phyloP scores from a whole-genome alignment of 2,113 vertebrate species.

The Nycticryphes semicollaris region DNA sequence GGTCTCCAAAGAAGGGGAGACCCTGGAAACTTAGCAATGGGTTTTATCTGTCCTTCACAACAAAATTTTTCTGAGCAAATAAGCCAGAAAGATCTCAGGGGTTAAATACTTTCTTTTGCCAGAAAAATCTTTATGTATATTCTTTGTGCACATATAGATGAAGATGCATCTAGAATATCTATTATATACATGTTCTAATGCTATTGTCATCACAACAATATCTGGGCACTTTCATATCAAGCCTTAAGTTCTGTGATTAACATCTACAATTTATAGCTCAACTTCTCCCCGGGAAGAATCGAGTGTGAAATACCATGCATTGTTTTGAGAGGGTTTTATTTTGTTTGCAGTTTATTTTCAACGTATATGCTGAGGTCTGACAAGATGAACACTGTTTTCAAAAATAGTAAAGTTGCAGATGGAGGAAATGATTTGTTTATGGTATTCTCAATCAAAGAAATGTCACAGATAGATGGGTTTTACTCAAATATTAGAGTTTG shows the following conservation, averaged over 20 bases:
- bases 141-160: neutral
- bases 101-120: neutral
- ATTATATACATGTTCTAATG: neutral
- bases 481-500: conserved; percentile 43
- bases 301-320: neutral
- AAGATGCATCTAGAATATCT: neutral
- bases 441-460: conserved; percentile 14
- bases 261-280: neutral
- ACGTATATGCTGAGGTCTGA: conserved; percentile 31
- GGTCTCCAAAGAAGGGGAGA: too few relatives aligned
- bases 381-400: conserved; percentile 48
- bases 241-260: neutral
- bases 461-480: conserved; percentile 35
- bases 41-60: neutral
- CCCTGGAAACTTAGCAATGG: neutral
- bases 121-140: neutral
- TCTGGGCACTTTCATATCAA: neutral
- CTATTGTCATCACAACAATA: neutral
- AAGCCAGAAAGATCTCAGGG: neutral
- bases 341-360: conserved; percentile 34
- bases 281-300: neutral
- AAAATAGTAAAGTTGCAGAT: conserved; percentile 34
- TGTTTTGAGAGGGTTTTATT: conserved; percentile 8
- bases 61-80: neutral
- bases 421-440: conserved; percentile 53